phyloP scores from a whole-genome alignment of 2,888 invertebrate genomes.

The Maniola hyperantus region DNA sequence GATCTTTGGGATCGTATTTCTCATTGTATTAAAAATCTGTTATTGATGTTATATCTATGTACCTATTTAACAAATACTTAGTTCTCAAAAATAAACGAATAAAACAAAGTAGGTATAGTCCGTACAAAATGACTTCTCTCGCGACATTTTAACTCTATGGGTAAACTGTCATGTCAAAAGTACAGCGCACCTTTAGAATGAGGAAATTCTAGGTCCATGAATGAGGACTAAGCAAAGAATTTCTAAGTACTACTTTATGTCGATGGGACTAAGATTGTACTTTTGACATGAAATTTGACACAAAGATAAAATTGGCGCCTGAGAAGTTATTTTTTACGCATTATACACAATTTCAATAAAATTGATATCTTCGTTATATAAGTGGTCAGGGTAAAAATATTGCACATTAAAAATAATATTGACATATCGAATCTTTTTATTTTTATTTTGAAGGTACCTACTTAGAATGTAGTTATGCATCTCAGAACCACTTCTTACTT shows the following conservation, averaged over 20 bases:
- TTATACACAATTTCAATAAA: constrained; percentile 12
- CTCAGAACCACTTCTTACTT: no score
- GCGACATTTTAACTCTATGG: no score
- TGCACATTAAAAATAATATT: constrained; percentile 28
- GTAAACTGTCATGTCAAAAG: no score
- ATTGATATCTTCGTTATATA: constrained; percentile 27
- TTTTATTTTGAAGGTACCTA: constrained; percentile 1
- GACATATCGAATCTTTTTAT: constrained; percentile 39
- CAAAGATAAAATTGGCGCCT: no score
- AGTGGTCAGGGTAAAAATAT: constrained; percentile 36
- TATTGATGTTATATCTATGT: background rate
- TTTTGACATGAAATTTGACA: no score
- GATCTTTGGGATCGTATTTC: background rate
- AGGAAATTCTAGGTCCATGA: no score
- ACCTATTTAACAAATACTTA: background rate
- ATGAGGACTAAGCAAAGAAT: no score
- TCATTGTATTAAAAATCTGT: background rate
- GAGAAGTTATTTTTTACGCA: no score
- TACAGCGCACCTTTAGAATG: no score
- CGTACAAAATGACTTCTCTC: no score
- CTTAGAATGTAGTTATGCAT: constrained; percentile 10
- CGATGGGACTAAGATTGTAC: no score
- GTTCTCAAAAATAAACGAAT: background rate
- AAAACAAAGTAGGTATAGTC: background rate
- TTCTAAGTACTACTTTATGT: no score